Evolutionary conservation across 2,113 vertebrate genomes (phyloP).

Genomic region (Poecilia latipinna): DNA sequence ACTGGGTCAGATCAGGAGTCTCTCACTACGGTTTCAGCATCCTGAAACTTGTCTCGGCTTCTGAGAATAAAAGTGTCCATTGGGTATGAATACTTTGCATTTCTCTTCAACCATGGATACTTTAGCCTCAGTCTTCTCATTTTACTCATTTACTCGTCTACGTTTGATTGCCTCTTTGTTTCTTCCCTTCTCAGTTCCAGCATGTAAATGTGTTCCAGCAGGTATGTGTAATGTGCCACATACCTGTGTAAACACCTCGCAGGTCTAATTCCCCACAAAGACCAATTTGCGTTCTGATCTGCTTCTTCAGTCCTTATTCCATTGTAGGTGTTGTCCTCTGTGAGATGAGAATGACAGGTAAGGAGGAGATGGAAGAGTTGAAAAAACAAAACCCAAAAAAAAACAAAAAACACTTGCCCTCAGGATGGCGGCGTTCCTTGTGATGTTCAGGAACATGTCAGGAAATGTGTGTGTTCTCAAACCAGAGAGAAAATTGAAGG

Average conservation of each 20-base stretch:
- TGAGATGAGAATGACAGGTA: constrained; percentile 38
- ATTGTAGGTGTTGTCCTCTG: constrained; percentile 43
- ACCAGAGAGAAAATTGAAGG: constrained; percentile 6
- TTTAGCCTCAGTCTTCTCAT: constrained; percentile 24
- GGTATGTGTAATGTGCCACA: constrained; percentile 32
- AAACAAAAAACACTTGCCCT: constrained; percentile 56
- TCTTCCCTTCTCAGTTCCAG: constrained; percentile 33
- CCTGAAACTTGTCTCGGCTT: no score
- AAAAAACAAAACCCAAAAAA: constrained; percentile 3
- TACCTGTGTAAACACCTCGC: constrained; percentile 70
- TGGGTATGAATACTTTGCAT: no score
- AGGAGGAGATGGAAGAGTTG: constrained; percentile 21
- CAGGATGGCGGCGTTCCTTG: constrained; percentile 47
- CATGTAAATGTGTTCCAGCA: constrained; percentile 36
- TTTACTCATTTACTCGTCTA: constrained; percentile 16
- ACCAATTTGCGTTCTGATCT: constrained; percentile 57
- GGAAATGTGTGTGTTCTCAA: constrained; percentile 29
- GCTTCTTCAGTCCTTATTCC: constrained; percentile 58
- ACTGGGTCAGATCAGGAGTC: not conserved
- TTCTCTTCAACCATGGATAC: constrained; percentile 12
- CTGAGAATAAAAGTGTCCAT: no score
- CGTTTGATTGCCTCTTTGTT: constrained; percentile 19
- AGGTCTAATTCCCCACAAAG: constrained; percentile 66
- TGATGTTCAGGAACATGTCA: constrained; percentile 68
- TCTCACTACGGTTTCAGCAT: not conserved